Base-by-base conservation (phyloP, 2,888 invertebrate genomes). In the Drosophila merina region DNA sequence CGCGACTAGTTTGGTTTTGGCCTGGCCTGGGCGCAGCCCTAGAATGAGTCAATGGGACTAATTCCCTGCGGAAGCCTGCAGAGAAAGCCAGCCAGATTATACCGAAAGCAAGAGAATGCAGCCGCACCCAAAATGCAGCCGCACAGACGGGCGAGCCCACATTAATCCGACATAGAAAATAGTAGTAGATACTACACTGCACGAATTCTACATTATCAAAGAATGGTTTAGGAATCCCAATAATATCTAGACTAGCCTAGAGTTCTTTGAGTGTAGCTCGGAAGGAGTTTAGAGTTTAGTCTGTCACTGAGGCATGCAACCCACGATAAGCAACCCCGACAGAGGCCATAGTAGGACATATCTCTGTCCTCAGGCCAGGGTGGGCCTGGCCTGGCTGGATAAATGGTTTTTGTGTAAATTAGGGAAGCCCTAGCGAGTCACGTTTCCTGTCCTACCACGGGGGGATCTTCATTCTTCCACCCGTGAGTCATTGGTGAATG, bases 321-420 rank as follows among this genome's bases (percentile, higher is more conserved):
- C 69, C 69, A 69, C 69, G 69, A 69, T 70, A 69, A 70, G 64
- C 69, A 70, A 70, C 69, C 69, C 69, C 49, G 49, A 58, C 69
- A 40, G 69, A 70, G 69, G 69, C 69, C 69, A 70, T 70, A 70
- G 69, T 70, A 69, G 69, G 59, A 55, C 42, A 64, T 64, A 64
- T 64, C 64, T 42, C 54, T 49, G 49, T 52, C 52, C 58, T 31
- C 57, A 9, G 60, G 60, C 44, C 56, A 44, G 64, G 64, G 64
- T 60, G 60, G 52, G 54, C 49, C 28, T 10, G 42, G 38, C 49
- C 20, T 20, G 20, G 20, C 20, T 20, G 49, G 63, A 70, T 52
- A 63, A 56, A 68, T 69, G 48, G 52, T 68, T 57, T 62, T 55
- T 52, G 67, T 60, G 76, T 63, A 73, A 75, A 70, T 72, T 73